phyloP scores from a whole-genome alignment of 37 sponge, comb jelly and placozoan genomes.

The Ianthella basta region DNA sequence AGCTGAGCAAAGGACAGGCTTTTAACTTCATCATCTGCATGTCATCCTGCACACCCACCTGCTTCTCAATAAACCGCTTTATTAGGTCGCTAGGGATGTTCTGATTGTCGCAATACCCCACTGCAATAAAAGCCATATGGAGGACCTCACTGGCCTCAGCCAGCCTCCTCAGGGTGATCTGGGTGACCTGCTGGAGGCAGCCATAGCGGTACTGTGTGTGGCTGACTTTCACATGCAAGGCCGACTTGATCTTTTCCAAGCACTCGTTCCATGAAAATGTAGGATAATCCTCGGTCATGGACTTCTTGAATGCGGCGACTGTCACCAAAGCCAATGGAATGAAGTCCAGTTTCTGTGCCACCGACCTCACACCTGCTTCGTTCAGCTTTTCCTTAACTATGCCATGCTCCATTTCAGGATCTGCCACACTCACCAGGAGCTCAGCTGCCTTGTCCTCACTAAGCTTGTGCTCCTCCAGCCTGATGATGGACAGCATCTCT shows the following conservation, averaged over 20 bases:
- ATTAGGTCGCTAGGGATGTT: background rate
- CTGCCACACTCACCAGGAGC: too few species aligned
- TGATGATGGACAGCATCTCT: too few species aligned
- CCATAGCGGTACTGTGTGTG: background rate
- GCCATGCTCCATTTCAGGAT: too few species aligned
- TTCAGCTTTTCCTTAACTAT: background rate
- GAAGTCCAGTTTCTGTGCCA: background rate
- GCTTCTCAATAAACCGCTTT: background rate
- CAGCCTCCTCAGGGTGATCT: background rate
- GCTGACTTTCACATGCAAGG: background rate
- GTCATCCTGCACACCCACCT: background rate
- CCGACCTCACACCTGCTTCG: background rate
- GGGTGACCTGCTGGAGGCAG: background rate
- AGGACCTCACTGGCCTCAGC: background rate
- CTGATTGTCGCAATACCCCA: constrained; percentile 8
- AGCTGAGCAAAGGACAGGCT: background rate
- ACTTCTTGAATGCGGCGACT: constrained; percentile 14
- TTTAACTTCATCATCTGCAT: background rate
- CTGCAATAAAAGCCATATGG: background rate
- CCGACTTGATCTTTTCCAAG: background rate
- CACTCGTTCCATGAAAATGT: background rate
- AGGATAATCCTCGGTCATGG: background rate
- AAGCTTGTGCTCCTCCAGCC: too few species aligned
- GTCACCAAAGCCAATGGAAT: constrained; percentile 22
- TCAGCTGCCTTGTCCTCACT: too few species aligned